Conservation (phyloP, 2,113 vertebrate species). For the Pangasianodon gigas region DNA sequence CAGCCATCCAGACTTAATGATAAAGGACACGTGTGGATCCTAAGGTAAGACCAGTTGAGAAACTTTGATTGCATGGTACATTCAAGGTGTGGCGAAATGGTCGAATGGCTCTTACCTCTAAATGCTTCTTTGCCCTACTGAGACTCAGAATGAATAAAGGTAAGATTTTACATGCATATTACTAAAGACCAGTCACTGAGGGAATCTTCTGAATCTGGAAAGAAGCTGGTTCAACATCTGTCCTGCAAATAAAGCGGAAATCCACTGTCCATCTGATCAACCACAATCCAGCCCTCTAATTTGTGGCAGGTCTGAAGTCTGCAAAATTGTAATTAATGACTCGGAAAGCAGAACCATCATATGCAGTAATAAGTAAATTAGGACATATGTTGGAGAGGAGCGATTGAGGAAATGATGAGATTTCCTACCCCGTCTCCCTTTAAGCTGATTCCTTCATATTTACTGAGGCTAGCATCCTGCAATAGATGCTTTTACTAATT, state of each 20-base stretch:
- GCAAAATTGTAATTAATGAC: conserved; percentile 56
- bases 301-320: neutral
- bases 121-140: neutral
- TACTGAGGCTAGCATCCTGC: neutral
- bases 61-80: neutral
- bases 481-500: neutral
- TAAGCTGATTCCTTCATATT: neutral
- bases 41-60: neutral
- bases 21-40: neutral
- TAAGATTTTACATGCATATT: neutral
- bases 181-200: neutral
- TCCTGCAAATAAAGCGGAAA: neutral
- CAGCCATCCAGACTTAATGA: too few relatives aligned
- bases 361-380: conserved; percentile 62
- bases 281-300: neutral
- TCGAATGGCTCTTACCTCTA: neutral
- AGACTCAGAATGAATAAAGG: neutral
- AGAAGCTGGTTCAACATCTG: neutral
- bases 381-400: conserved; percentile 42
- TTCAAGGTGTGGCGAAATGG: neutral
- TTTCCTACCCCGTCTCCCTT: neutral
- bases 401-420: conserved; percentile 24
- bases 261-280: neutral
- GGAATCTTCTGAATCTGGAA: neutral
- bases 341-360: conserved; percentile 46